Base-by-base conservation (phyloP, 2,113 vertebrate genomes). In the Agapornis roseicollis region DNA sequence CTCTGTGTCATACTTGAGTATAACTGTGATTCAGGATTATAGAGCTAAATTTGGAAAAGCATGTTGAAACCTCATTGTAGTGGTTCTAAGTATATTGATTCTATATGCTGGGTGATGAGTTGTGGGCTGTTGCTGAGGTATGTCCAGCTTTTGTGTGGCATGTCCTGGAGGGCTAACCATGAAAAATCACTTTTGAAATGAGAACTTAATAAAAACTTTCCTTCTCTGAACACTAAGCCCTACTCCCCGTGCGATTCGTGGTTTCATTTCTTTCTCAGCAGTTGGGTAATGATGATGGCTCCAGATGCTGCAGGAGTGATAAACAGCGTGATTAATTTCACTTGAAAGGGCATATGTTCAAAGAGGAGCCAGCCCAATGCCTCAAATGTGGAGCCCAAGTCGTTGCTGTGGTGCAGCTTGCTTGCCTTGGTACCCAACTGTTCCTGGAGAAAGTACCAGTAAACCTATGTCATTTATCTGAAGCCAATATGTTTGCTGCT, bases 281-380 rank as follows among this genome's bases (percentile, higher is more conserved):
- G 98, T 98, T 97, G 98, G 98, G 98, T 98, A 99, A 99, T 99
- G 98, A 98, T 98, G 98, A 98, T 96, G 94, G 97, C 97, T 98
- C 97, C 98, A 98, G 98, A 98, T 98, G 98, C 98, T 98, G 98
- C 95, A 94, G 97, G 97, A 98, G 98, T 98, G 99, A 99, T 99
- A 99, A 98, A 99, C 98, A 98, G 98, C 98, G 98, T 99, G 99
- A 99, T 99, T 99, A 99, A 99, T 99, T 99, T 98, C 98, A 98
- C 98, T 99, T 98, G 98, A 99, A 98, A 98, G 98, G 98, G 97
- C 97, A 94, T 97, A 97, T 98, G 98, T 98, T 99, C 98, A 98
- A 98, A 98, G 97, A 95, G 97, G 97, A 98, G 98, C 98, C 95
- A 97, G 96, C 97, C 52, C 88, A 98, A 97, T 31, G 19, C 97